Percentiles rank a stretch among this genome's conserved stretches.
Conservation (phyloP, 2,113 vertebrate genomes). For the Prionailurus bengalensis region DNA sequence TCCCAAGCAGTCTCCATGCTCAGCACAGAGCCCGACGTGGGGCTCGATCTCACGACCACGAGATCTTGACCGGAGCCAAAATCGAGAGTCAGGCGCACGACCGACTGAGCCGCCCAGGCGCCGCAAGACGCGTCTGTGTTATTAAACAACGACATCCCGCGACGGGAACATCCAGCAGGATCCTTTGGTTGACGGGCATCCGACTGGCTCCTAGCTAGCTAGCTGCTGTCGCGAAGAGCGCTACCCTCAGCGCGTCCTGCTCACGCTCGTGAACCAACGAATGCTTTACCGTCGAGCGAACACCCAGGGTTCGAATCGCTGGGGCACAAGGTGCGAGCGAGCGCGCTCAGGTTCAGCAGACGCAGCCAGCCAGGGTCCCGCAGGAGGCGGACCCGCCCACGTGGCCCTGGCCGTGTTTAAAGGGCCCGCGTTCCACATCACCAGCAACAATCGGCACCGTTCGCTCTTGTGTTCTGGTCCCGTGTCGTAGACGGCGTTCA, state of each 20-base stretch:
- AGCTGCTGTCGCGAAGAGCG: accelerated
- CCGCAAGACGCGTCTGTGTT: background rate
- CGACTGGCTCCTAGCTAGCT: background rate
- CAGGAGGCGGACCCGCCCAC: accelerated
- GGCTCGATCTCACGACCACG: too few species aligned
- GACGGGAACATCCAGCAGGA: accelerated
- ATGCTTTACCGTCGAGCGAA: background rate
- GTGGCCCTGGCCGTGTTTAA: accelerated
- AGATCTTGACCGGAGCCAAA: too few species aligned
- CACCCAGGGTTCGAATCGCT: background rate
- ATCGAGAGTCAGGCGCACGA: too few species aligned
- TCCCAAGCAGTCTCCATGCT: too few species aligned
- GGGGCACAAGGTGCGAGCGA: background rate
- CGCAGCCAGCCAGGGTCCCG: background rate
- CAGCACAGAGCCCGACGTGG: too few species aligned
- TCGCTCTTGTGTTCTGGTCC: background rate
- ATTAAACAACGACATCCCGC: accelerated
- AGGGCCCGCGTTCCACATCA: accelerated
- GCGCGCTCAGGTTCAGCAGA: background rate
- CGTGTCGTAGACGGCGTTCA: background rate
- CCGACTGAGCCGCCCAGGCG: too few species aligned
- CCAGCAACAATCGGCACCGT: accelerated
- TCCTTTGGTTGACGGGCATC: too few species aligned
- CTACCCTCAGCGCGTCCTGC: accelerated
- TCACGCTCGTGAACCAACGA: accelerated